Evolutionary conservation across 2,888 invertebrate species (phyloP).

Genomic region (Drosophila hamatofila): DNA sequence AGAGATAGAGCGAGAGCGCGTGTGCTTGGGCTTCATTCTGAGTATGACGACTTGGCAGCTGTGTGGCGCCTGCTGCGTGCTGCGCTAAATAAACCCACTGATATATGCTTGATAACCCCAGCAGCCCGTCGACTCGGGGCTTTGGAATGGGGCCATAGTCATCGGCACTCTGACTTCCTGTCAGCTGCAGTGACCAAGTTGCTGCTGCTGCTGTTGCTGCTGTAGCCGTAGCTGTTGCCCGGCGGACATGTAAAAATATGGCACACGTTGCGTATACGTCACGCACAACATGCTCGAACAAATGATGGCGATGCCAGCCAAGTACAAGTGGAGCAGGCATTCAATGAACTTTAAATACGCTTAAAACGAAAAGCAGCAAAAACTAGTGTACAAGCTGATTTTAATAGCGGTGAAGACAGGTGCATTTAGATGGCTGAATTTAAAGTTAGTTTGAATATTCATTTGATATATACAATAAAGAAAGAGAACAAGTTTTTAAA

Average conservation of each 20-base stretch:
- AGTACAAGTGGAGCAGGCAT: background rate
- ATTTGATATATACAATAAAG: background rate
- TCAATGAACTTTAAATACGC: constrained; percentile 26
- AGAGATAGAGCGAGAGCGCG: background rate
- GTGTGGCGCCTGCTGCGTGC: constrained; percentile 45
- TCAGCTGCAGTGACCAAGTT: constrained; percentile 47
- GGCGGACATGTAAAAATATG: constrained; percentile 73
- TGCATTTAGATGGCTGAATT: background rate
- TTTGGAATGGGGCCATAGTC: constrained; percentile 18
- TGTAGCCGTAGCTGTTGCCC: constrained; percentile 35
- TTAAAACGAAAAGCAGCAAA: background rate
- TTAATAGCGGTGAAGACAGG: background rate
- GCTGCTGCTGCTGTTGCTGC: constrained; percentile 12
- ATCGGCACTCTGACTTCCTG: constrained; percentile 52
- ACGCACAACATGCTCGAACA: constrained; percentile 55
- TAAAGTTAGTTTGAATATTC: background rate
- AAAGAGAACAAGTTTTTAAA: too few species aligned
- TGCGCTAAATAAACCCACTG: constrained; percentile 59
- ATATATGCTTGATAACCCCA: constrained; percentile 51
- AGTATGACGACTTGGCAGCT: constrained; percentile 36
- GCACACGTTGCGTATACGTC: constrained; percentile 75
- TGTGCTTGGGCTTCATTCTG: constrained; percentile 1
- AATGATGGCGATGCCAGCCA: constrained; percentile 19
- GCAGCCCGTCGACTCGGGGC: background rate
- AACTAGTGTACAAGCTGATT: background rate